Base-by-base conservation (phyloP, 2,888 invertebrate species). In the Chrysodeixis includens region DNA sequence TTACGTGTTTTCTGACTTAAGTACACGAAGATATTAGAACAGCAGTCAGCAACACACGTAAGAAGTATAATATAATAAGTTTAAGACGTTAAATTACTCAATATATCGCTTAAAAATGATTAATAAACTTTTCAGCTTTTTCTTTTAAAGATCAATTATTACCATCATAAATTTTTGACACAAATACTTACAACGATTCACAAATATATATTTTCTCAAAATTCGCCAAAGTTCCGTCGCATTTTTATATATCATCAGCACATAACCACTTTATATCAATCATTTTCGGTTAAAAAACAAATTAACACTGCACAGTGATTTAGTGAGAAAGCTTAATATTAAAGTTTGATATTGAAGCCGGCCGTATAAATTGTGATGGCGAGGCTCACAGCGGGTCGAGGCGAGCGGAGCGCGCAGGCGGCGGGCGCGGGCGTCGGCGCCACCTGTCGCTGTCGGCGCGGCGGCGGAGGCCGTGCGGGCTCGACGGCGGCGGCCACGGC, bases 351-450 rank as follows among this genome's bases (percentile, higher is more conserved):
- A 83, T 84, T 78, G 77, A 85, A 85, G 86, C 87, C 88, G 88
- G 87, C 84, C 84, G 86, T 83, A 83, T 83, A 82, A 82, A 85
- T 82, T 82, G 62, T 77, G 66, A 71, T 74, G 78, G 69, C 65
- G 69, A 76, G 83, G 76, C 74, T 71, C 72, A 78, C 76, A 79
- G 76, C 77, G 76, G 78, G 58, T 83, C 79, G 80, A 83, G 82
- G 86, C 79, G 83, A 81, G 82, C 82, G 71, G 79, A 82, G 85
- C 88, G 92, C 91, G 92, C 92, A 90, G 91, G 91, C 90, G 89
- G 87, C 90, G 87, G 89, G 56, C 56, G 56, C 56, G 56, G 44
- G 90, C 89, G 90, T 88, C 89, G 88, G 87, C 90, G 87, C 87
- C 92, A 91, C 91, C 91, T 91, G 90, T 89, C 88, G 90, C 89